Evolutionary conservation across 2,797 vertebrate genomes (phyloP).

Genomic region (Ctenopoma kingsleyae): DNA sequence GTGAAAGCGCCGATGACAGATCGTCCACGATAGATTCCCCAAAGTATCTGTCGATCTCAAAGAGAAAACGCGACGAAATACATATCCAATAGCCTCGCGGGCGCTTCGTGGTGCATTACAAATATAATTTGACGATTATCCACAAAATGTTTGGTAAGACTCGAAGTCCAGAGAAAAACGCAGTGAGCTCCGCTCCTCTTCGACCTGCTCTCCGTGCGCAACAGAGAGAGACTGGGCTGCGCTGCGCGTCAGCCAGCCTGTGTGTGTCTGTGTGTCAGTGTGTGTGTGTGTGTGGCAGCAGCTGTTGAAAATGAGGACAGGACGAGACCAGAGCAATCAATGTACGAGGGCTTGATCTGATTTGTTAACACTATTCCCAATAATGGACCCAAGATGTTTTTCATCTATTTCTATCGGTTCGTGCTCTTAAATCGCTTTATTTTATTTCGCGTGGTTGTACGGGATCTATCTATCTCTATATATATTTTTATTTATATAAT

Average conservation of each 20-base stretch:
- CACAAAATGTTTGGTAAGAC: conserved; percentile 63
- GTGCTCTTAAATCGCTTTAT: neutral
- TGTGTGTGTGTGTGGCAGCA: conserved; percentile 71
- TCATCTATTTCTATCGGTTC: conserved; percentile 11
- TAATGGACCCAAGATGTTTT: conserved; percentile 39
- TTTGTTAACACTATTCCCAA: conserved; percentile 71
- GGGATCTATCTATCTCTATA: too few relatives aligned
- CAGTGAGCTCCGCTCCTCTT: conserved; percentile 77
- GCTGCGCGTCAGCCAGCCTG: conserved; percentile 75
- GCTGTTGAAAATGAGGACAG: conserved; percentile 80
- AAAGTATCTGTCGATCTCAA: conserved; percentile 67
- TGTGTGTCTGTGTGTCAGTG: conserved; percentile 41
- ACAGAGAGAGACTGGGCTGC: conserved; percentile 74
- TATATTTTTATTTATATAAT: too few relatives aligned
- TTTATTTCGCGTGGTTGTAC: neutral
- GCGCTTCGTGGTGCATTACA: conserved; percentile 17
- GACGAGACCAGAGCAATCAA: conserved; percentile 88
- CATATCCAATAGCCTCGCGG: conserved; percentile 72
- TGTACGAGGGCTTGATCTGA: conserved; percentile 81
- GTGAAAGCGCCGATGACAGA: conserved; percentile 81
- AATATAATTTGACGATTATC: conserved; percentile 69
- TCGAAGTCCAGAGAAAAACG: conserved; percentile 77
- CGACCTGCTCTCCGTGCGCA: conserved; percentile 82
- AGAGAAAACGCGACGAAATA: conserved; percentile 64
- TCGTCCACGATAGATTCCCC: conserved; percentile 85